Conservation (phyloP, 1,140 invertebrate species). For the Drosophila neocordata region DNA sequence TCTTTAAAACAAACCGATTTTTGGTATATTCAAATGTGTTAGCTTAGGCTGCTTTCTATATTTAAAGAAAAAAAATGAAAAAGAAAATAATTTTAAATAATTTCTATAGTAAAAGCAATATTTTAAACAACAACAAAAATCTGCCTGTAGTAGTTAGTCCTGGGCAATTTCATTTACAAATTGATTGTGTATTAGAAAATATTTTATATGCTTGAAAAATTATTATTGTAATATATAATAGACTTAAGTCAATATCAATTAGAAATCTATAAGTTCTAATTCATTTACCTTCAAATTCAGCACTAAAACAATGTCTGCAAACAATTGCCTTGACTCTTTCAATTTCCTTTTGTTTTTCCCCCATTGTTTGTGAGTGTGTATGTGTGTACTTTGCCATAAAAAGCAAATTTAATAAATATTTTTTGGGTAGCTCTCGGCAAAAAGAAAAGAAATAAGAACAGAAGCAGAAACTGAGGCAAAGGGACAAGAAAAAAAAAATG, state of each 20-base stretch:
- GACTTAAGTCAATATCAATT: neutral
- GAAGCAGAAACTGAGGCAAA: neutral
- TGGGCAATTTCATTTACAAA: too few species aligned
- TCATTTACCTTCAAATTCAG: slow-evolving; percentile 5
- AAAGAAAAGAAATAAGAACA: slow-evolving; percentile 1
- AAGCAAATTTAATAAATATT: slow-evolving; percentile 74
- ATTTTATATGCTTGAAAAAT: too few species aligned
- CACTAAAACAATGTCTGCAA: slow-evolving; percentile 48
- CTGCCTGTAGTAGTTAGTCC: too few species aligned
- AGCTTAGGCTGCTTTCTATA: too few species aligned
- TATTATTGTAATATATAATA: neutral
- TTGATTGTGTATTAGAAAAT: too few species aligned
- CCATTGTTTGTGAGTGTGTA: slow-evolving; percentile 37
- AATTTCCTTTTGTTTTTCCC: slow-evolving; percentile 22
- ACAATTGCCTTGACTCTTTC: slow-evolving; percentile 52
- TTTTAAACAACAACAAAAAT: too few species aligned
- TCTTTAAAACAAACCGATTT: too few species aligned
- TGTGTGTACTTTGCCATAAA: slow-evolving; percentile 52
- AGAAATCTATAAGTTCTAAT: slow-evolving; percentile 5
- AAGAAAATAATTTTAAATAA: too few species aligned
- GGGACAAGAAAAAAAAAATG: slow-evolving; percentile 14
- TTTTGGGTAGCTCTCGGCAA: slow-evolving; percentile 38
- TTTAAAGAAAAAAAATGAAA: too few species aligned
- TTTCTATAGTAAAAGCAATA: too few species aligned
- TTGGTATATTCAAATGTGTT: too few species aligned